These are phyloP conservation scores for Archocentrus centrarchus DNA, from an alignment of 2,113 vertebrate species.

Conservation along the genomic window DNA sequence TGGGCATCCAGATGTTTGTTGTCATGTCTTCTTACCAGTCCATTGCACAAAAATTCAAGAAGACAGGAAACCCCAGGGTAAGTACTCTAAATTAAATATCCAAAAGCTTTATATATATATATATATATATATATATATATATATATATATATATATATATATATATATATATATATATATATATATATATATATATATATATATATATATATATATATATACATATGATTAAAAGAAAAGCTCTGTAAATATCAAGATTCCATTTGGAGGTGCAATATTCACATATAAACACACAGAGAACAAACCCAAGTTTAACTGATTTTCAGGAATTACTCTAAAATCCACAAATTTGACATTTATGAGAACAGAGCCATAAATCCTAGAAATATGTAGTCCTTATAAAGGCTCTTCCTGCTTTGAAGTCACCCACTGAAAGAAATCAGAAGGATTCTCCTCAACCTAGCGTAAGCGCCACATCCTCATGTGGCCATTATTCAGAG, in stretches of 20 bases:
- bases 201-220: too few relatives aligned
- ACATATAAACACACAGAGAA: not conserved
- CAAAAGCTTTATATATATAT: not conserved
- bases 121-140: too few relatives aligned
- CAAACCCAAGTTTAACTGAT: not conserved
- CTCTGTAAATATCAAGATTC: not conserved
- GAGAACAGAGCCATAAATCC: slow-evolving; percentile 6
- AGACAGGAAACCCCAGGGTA: slow-evolving; percentile 85
- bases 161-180: not conserved
- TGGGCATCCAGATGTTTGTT: slow-evolving; percentile 88
- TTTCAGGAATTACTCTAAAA: not conserved
- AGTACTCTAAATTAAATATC: slow-evolving; percentile 17
- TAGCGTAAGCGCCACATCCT: not conserved
- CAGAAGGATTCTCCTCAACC: not conserved
- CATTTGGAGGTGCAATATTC: not conserved
- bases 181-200: too few relatives aligned
- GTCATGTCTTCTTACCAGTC: slow-evolving; percentile 89
- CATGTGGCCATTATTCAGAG: slow-evolving; percentile 18
- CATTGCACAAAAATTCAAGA: slow-evolving; percentile 90
- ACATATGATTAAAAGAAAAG: too few relatives aligned
- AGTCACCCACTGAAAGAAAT: not conserved
- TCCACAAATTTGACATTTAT: not conserved
- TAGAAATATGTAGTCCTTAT: not conserved
- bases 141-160: too few relatives aligned
- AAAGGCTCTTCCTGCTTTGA: slow-evolving; percentile 15